These are phyloP conservation scores for Eulemur rufifrons DNA, from an alignment of 2,113 vertebrate genomes.

Conservation along the genomic window DNA sequence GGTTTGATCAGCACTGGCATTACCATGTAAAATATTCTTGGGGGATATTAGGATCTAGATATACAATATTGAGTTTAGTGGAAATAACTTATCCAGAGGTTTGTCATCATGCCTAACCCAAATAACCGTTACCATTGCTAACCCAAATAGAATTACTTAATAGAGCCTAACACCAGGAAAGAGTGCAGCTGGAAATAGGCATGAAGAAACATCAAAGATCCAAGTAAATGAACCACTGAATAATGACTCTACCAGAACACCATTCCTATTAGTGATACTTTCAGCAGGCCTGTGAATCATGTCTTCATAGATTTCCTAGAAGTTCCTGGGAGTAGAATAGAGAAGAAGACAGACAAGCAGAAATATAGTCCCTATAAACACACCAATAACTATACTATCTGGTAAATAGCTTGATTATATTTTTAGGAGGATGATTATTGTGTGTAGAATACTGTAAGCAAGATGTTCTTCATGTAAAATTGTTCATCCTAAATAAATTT, in stretches of 20 bases:
- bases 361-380: not conserved
- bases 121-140: not conserved
- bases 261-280: not conserved
- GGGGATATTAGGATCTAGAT: not conserved
- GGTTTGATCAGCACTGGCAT: not conserved
- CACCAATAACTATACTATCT: not conserved
- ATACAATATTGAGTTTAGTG: not conserved
- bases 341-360: not conserved
- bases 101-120: not conserved
- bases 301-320: not conserved
- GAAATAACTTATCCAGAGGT: not conserved
- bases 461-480: not conserved
- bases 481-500: not conserved
- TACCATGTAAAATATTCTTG: not conserved
- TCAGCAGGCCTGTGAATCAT: not conserved
- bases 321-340: not conserved
- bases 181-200: not conserved
- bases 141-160: not conserved
- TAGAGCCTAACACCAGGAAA: not conserved
- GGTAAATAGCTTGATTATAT: not conserved
- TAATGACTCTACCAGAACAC: not conserved
- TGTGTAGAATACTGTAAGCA: not conserved
- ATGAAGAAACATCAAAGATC: not conserved
- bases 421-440: not conserved
- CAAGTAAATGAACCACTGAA: not conserved